These are phyloP conservation scores for Athene cunicularia DNA, from an alignment of 2,113 vertebrate genomes.

Conservation along the genomic window DNA sequence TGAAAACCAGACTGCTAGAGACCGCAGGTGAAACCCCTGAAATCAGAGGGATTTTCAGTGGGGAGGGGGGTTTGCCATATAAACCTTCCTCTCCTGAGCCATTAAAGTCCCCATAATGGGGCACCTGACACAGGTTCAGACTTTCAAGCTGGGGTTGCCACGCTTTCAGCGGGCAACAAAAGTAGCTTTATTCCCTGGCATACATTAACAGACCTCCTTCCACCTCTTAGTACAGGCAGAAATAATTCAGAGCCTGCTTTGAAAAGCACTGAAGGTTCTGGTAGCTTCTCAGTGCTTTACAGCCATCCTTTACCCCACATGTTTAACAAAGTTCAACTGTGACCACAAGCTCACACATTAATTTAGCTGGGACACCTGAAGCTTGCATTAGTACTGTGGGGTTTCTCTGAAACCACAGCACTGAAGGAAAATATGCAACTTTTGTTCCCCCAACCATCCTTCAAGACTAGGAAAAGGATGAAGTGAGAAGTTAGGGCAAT, in stretches of 20 bases:
- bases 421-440: background rate
- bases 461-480: background rate
- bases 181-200: background rate
- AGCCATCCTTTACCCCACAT: background rate
- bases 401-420: background rate
- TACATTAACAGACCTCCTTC: background rate
- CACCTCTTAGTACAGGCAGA: background rate
- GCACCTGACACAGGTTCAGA: background rate
- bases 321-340: background rate
- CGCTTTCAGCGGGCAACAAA: background rate
- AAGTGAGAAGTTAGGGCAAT: background rate
- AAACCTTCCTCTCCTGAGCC: background rate
- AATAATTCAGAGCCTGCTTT: background rate
- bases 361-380: background rate
- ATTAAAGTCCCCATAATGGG: background rate
- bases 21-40: background rate
- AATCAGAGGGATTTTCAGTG: background rate
- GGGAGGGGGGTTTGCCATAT: accelerated
- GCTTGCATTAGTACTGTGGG: accelerated
- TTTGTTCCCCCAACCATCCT: background rate
- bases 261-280: background rate
- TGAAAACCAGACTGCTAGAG: background rate
- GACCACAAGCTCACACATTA: background rate
- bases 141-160: background rate
- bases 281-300: background rate